A percentile compares a stretch with the other conserved stretches of the same genome.
These are phyloP conservation scores for Neoarius graeffei DNA, from an alignment of 2,113 vertebrate species.

Conservation along the genomic window DNA sequence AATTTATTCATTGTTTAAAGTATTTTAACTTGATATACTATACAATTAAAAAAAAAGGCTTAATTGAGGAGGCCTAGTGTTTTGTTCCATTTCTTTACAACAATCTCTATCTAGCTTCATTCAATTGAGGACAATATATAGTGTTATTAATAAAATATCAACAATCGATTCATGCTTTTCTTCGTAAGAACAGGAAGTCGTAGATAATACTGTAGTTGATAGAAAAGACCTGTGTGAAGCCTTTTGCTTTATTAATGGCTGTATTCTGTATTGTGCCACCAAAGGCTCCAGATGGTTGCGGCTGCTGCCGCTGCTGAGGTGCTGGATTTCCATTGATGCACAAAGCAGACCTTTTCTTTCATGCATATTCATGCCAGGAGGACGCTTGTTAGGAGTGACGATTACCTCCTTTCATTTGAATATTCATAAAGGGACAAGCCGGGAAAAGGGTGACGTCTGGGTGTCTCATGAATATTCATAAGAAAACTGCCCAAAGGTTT, in stretches of 20 bases:
- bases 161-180: not conserved
- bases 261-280: slow-evolving; percentile 30
- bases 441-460: slow-evolving; percentile 49
- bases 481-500: slow-evolving; percentile 56
- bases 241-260: slow-evolving; percentile 13
- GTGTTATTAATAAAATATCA: not conserved
- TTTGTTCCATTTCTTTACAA: not conserved
- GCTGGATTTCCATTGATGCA: slow-evolving; percentile 31
- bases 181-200: slow-evolving; percentile 1
- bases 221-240: not conserved
- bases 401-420: slow-evolving; percentile 53
- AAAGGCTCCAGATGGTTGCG: slow-evolving; percentile 52
- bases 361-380: slow-evolving; percentile 53
- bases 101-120: too few relatives aligned
- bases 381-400: slow-evolving; percentile 46
- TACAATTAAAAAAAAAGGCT: not conserved
- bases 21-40: not conserved
- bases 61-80: not conserved
- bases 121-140: not conserved
- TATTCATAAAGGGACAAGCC: slow-evolving; percentile 49
- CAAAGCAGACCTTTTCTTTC: slow-evolving; percentile 45
- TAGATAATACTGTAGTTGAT: slow-evolving; percentile 1
- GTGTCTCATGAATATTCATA: slow-evolving; percentile 53
- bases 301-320: slow-evolving; percentile 37
- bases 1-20: not conserved